These are phyloP conservation scores for Bambusicola thoracicus DNA, from an alignment of 2,113 vertebrate species.

Conservation along the genomic window DNA sequence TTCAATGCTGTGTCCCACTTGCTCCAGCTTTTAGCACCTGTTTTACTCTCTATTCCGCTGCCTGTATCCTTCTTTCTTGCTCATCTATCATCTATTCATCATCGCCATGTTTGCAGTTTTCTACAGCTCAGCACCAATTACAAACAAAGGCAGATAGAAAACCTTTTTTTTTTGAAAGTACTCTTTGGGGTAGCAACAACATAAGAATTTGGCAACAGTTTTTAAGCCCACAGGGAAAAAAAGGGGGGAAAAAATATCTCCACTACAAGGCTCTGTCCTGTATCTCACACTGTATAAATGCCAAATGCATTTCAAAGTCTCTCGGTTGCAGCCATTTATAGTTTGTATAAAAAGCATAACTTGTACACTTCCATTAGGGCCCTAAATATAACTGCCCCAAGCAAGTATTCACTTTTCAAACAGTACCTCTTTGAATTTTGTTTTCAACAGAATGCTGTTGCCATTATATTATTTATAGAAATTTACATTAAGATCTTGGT, in stretches of 20 bases:
- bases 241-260: not conserved
- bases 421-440: conserved; percentile 44
- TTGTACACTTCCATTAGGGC: conserved; percentile 52
- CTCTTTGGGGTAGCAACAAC: not conserved
- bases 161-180: not conserved
- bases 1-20: not conserved
- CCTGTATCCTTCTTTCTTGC: not conserved
- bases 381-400: conserved; percentile 65
- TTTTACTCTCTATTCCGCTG: not conserved
- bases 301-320: conserved; percentile 21
- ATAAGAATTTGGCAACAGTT: not conserved
- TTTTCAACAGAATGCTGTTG: conserved; percentile 42
- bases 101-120: not conserved
- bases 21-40: not conserved
- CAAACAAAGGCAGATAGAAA: not conserved
- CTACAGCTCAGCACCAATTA: not conserved
- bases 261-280: not conserved
- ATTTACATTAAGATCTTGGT: not conserved
- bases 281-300: not conserved
- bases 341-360: conserved; percentile 61
- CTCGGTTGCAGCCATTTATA: conserved; percentile 64
- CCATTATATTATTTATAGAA: conserved; percentile 29
- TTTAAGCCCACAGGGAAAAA: not conserved
- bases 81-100: not conserved
- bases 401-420: conserved; percentile 6